Conservation (phyloP, 2,797 vertebrate genomes). For the Macropus fuliginosus region DNA sequence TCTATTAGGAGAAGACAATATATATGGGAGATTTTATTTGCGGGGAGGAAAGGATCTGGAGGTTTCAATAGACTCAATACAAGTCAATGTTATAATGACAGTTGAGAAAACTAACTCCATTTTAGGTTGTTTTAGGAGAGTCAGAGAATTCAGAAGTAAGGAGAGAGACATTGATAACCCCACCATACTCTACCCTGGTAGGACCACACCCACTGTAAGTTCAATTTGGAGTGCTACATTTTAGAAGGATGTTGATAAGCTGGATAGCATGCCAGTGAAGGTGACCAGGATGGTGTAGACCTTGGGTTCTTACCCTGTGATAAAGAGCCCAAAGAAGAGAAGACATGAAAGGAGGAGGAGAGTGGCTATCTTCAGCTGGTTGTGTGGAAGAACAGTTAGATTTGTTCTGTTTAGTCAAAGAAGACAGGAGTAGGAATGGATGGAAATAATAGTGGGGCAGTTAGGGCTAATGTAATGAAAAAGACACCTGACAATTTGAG, state of each 20-base stretch:
- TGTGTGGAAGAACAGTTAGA: not conserved
- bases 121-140: not conserved
- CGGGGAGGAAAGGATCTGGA: not conserved
- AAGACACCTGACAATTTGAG: not conserved
- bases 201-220: not conserved
- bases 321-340: not conserved
- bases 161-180: not conserved
- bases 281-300: not conserved
- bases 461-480: not conserved
- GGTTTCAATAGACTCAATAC: not conserved
- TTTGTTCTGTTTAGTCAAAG: not conserved
- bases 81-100: not conserved
- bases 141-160: not conserved
- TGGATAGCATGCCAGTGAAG: not conserved
- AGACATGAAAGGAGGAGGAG: not conserved
- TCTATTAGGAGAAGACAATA: not conserved
- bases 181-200: not conserved
- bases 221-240: not conserved
- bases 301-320: not conserved
- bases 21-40: not conserved
- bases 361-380: not conserved
- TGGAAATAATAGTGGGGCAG: not conserved
- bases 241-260: not conserved
- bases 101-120: not conserved
- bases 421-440: not conserved